phyloP scores from a whole-genome alignment of 2,113 vertebrate genomes.

The Todiramphus saurophagus region DNA sequence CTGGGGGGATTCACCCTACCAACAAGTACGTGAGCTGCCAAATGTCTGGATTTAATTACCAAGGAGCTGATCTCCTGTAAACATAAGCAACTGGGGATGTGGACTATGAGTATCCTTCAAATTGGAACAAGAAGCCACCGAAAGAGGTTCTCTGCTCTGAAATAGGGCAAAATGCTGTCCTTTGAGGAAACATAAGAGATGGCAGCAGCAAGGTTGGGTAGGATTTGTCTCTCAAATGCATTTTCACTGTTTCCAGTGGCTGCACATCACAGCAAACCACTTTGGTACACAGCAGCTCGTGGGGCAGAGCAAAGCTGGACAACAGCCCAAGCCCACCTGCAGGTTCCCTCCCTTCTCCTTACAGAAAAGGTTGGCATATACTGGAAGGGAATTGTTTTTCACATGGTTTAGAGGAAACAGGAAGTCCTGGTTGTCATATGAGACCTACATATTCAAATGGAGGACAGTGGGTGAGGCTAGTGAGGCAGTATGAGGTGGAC shows the following conservation, averaged over 20 bases:
- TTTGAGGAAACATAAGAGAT: not conserved
- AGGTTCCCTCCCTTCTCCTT: not conserved
- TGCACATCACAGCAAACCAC: fast-evolving
- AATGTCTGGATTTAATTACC: not conserved
- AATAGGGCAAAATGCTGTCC: not conserved
- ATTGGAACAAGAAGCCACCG: not conserved
- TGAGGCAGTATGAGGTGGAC: not conserved
- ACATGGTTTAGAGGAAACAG: not conserved
- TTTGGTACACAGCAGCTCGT: too few species aligned
- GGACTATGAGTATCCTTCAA: not conserved
- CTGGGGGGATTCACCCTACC: not conserved
- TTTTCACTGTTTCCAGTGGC: not conserved
- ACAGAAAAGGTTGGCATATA: not conserved
- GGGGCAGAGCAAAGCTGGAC: not conserved
- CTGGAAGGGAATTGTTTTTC: not conserved
- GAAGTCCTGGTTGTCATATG: not conserved
- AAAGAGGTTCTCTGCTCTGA: not conserved
- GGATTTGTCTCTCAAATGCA: not conserved
- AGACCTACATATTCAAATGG: not conserved
- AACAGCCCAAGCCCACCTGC: not conserved
- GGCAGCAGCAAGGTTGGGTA: not conserved
- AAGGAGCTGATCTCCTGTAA: not conserved
- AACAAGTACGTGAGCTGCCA: not conserved
- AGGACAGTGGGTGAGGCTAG: not conserved
- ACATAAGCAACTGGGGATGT: not conserved